Base-by-base conservation (phyloP, 2,797 vertebrate species). In the Pipistrellus kuhlii region DNA sequence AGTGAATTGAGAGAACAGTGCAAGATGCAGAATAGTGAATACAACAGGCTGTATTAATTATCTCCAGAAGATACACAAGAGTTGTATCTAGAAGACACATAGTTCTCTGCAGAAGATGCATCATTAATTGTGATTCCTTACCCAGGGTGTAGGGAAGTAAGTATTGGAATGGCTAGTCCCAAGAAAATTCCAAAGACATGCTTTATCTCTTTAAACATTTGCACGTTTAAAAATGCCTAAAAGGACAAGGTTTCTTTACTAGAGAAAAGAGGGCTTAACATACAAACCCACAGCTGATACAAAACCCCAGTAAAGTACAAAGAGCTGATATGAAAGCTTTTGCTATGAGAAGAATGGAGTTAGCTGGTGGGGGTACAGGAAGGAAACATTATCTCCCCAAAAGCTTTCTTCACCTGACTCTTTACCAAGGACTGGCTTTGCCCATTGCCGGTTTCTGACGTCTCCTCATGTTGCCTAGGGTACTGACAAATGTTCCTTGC, bases 401-500 rank as follows among this genome's bases (percentile, higher is more conserved):
- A 17, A 62, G 53, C 51, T 27, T 85, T 30, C 64, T 38, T 85
- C 51, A 81, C 64, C 44, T 20, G 6, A 25, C 8, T 30, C 53
- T 84, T 85, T 69, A 21, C 27, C 62, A 13, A 55, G 71, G 14
- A 35, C 46, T 46, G 10, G 20, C 59, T 66, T 73, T 72, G 72
- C 23, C 12, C 8, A 62, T 38, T 21, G 66, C 30, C 41, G 30
- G 9, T 51, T 32, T 73, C 73, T 20, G 32, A 30, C 5, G 11
- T 76, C n/a, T n/a, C 17, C 35, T 41, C 10, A 75, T 13, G 53
- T 20, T 81, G 64, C 4, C 15, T 62, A 3, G 3, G 7, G 6
- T 35, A 15, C 75, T 80, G 46, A 94, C n/a, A 8, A 23, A 2
- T 35, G 53, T 93, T 91, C 97, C 48, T 97, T 76, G 93, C 62